Percentiles rank a stretch among this genome's conserved stretches.
Conservation (phyloP, 2,113 vertebrate genomes). For the Apteryx owenii region DNA sequence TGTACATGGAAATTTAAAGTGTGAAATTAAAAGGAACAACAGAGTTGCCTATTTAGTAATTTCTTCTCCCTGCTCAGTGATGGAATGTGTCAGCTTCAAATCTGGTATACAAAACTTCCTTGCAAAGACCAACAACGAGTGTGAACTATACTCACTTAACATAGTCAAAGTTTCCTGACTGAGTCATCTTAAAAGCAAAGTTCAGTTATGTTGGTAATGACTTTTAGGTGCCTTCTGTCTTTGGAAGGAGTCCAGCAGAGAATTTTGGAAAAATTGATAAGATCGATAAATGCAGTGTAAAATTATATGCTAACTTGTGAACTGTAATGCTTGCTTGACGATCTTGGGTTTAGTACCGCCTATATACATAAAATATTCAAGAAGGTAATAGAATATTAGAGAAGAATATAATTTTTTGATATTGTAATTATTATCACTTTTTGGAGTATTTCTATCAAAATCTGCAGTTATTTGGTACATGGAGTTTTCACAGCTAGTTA, state of each 20-base stretch:
- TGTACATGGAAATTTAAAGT: background rate
- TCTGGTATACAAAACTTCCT: background rate
- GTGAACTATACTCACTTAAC: background rate
- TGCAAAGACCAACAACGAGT: background rate
- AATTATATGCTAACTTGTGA: background rate
- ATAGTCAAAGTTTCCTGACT: background rate
- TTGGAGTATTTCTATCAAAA: background rate
- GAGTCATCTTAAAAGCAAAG: background rate
- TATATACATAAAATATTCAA: background rate
- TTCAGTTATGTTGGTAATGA: background rate
- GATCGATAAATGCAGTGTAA: background rate
- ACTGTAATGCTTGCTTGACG: background rate
- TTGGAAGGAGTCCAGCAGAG: background rate
- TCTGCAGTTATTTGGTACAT: background rate
- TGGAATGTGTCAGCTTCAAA: background rate
- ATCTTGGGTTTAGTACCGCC: background rate
- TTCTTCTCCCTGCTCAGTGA: background rate
- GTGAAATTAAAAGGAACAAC: background rate
- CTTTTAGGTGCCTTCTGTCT: background rate
- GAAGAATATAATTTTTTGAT: background rate
- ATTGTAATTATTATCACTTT: background rate
- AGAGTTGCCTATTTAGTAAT: background rate
- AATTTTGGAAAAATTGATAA: background rate
- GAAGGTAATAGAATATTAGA: background rate
- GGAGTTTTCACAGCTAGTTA: background rate